Base-by-base conservation (phyloP, 30 jellyfish, hydroid and myxozoan genomes). In the Phacellophora camtschatica region DNA sequence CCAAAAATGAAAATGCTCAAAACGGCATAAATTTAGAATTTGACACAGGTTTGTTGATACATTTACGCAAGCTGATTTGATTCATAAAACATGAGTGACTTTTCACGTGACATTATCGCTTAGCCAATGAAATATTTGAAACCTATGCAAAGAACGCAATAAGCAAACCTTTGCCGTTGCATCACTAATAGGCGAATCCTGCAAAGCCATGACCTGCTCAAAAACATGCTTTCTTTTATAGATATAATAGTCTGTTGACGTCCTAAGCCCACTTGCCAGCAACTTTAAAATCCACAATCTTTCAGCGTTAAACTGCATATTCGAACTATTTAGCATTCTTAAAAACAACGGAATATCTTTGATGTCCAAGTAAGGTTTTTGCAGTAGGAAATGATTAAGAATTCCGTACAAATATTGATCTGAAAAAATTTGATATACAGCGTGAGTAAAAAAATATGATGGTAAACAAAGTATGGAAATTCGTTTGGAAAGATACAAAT, bases 171-270 rank as follows among this genome's bases (percentile, higher is more conserved):
- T 83, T 15, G 77, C 50, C 18, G 79, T 30, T 50, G 42, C 51
- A 20, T 79, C 95, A 32, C 88, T 32, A 2, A 83, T 23, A 0
- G 82, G 66, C 6, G 96, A 90, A 90, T 90, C 88, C 51, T 84
- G 65, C 24, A 73, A 61, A 31, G 85, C 61, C 91, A 79, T 76
- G 5, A 77, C 31, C 33, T 85, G 77, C 66, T 83, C 91, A 48
- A 90, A 90, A 22, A 84, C 91, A 30, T 78, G 96, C 31, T 81
- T 69, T 61, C 83, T 84, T 54, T 90, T 90, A 54, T 83, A 84
- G 23, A 84, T 69, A 61, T 90, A 90, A 51, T 74, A 90, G 46
- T 84, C 98, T 1, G 87, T 20, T 1, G 81, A 23, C 18, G 87
- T 82, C 43, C 85, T 76, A 7, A 84, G 50, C 57, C 98, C 95